Evolutionary conservation across 30 jellyfish, hydroid and myxozoan species (phyloP).

Genomic region (Aurelia sp.): DNA sequence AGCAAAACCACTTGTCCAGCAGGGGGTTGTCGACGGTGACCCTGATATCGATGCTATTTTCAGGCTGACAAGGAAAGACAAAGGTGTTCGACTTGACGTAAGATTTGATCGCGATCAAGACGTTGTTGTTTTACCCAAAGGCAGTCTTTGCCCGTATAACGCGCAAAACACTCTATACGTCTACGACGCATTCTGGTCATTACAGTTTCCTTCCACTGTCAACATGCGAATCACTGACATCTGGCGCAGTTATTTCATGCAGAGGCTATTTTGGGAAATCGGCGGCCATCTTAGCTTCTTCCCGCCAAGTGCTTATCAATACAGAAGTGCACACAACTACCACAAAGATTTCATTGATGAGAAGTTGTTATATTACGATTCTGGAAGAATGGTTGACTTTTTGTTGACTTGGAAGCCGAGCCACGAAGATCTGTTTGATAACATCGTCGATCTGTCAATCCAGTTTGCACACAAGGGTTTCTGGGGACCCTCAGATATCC

Average conservation of each 20-base stretch:
- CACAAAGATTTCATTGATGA: conserved; percentile 87
- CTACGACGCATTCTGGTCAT: conserved; percentile 83
- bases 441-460: conserved; percentile 75
- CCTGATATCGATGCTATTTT: conserved; percentile 97
- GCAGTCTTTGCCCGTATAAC: conserved; percentile 87
- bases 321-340: conserved; percentile 93
- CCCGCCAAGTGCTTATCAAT: conserved; percentile 97
- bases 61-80: conserved; percentile 93
- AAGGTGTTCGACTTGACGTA: conserved; percentile 75
- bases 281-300: conserved; percentile 96
- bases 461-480: conserved; percentile 81
- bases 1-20: conserved; percentile 87
- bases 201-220: conserved; percentile 85
- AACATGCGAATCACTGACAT: conserved; percentile 94
- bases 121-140: conserved; percentile 86
- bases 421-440: conserved; percentile 72
- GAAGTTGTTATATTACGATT: conserved; percentile 77
- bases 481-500: conserved; percentile 86
- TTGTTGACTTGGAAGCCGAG: conserved; percentile 78
- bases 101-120: conserved; percentile 82
- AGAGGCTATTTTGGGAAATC: conserved; percentile 93
- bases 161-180: conserved; percentile 91
- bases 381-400: conserved; percentile 80
- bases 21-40: conserved; percentile 98
- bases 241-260: conserved; percentile 94